These are phyloP conservation scores for Bombus impatiens DNA, from an alignment of 1,140 invertebrate genomes.

Conservation along the genomic window DNA sequence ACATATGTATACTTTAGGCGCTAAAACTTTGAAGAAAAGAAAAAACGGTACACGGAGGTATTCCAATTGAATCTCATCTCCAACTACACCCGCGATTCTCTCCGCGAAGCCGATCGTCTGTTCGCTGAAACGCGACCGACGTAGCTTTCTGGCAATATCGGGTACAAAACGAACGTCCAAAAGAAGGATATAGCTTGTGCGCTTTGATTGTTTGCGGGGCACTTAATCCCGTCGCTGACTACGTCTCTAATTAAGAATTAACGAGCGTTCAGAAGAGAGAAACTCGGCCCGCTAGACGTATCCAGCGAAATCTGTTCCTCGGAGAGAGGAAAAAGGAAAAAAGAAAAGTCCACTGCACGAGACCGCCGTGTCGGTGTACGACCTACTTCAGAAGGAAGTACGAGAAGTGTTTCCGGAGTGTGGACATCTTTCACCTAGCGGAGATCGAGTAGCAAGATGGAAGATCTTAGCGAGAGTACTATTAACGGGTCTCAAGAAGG, in stretches of 20 bases:
- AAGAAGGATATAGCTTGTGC: background rate
- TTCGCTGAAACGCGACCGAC: no score
- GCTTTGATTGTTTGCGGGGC: background rate
- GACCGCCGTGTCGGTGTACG: slow-evolving; percentile 12
- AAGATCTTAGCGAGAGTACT: slow-evolving; percentile 62
- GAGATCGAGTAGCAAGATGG: slow-evolving; percentile 56
- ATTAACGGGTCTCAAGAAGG: slow-evolving; percentile 51
- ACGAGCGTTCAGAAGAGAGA: slow-evolving; percentile 12
- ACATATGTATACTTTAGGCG: no score
- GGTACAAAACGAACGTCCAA: background rate
- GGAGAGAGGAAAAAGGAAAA: background rate
- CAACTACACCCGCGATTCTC: background rate
- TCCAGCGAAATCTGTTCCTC: background rate
- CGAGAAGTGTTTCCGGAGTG: slow-evolving; percentile 50
- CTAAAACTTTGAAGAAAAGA: accelerated
- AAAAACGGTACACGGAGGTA: no score
- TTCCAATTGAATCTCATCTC: background rate
- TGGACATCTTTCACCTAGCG: slow-evolving; percentile 43
- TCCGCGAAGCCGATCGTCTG: background rate
- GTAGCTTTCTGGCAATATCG: no score
- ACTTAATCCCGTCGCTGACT: background rate
- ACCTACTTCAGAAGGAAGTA: slow-evolving; percentile 47
- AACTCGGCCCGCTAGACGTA: slow-evolving; percentile 10
- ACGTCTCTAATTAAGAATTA: slow-evolving; percentile 36
- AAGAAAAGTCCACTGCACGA: slow-evolving; percentile 1